phyloP scores from a whole-genome alignment of 2,113 vertebrate genomes.

The Trichomycterus rosablanca region DNA sequence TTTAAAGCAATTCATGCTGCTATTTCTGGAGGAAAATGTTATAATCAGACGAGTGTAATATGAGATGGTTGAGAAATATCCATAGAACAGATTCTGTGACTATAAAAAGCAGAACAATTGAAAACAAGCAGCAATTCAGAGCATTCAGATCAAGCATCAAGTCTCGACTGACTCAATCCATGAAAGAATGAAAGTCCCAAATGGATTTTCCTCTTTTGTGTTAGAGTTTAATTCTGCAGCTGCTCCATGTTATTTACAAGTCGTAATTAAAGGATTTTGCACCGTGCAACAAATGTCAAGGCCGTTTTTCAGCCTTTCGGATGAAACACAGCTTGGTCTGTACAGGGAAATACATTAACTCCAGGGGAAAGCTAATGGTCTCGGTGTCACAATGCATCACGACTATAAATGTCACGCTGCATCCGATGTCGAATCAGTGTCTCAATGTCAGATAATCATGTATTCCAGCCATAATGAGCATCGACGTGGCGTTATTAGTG shows the following conservation, averaged over 20 bases:
- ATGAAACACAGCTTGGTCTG: not conserved
- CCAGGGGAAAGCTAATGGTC: not conserved
- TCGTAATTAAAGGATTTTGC: conserved; percentile 11
- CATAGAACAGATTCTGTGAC: too few species aligned
- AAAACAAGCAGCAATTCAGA: too few species aligned
- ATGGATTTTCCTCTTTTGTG: too few species aligned
- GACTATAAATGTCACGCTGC: not conserved
- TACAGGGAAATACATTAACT: conserved; percentile 4
- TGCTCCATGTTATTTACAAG: conserved; percentile 10
- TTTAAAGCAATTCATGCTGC: too few species aligned
- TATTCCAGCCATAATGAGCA: not conserved
- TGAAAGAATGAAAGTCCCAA: too few species aligned
- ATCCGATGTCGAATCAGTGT: not conserved
- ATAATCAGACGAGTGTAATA: too few species aligned
- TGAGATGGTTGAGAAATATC: too few species aligned
- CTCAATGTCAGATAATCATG: not conserved
- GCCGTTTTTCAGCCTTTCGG: conserved; percentile 7
- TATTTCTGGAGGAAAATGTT: too few species aligned
- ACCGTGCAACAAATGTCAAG: not conserved
- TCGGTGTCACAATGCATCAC: not conserved
- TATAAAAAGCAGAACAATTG: too few species aligned
- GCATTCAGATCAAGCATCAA: too few species aligned
- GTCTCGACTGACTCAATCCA: too few species aligned
- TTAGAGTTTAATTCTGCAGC: too few species aligned
- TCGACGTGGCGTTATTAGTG: not conserved